These are phyloP conservation scores for Toxostoma redivivum DNA, from an alignment of 2,113 vertebrate species.

Conservation along the genomic window DNA sequence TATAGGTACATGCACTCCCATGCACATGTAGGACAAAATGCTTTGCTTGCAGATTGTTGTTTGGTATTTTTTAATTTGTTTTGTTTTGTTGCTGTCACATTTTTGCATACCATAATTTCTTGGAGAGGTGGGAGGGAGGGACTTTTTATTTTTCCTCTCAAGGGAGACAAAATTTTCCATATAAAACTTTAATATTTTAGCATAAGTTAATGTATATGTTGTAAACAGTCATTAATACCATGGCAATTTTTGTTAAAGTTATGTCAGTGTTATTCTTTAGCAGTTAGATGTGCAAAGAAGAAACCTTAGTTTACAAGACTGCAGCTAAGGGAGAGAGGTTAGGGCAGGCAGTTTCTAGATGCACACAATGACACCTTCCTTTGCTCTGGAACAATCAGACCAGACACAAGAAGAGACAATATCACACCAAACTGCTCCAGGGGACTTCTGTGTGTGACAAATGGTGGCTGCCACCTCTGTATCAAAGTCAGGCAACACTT, in stretches of 20 bases:
- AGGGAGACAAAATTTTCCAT: neutral
- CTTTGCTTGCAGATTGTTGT: rapidly evolving
- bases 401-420: neutral
- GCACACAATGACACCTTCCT: neutral
- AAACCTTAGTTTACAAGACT: neutral
- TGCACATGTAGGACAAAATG: neutral
- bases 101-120: neutral
- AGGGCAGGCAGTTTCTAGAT: neutral
- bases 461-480: neutral
- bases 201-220: neutral
- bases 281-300: neutral
- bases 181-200: neutral
- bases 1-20: neutral
- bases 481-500: neutral
- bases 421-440: neutral
- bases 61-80: neutral
- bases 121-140: rapidly evolving
- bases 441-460: neutral
- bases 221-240: neutral
- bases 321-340: neutral
- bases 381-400: neutral
- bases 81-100: neutral
- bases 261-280: neutral
- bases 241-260: neutral
- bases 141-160: neutral